Evolutionary conservation across 2,113 vertebrate genomes (phyloP), one percentile per base, ranked within the genome.

Genomic region (Oriolus oriolus): DNA sequence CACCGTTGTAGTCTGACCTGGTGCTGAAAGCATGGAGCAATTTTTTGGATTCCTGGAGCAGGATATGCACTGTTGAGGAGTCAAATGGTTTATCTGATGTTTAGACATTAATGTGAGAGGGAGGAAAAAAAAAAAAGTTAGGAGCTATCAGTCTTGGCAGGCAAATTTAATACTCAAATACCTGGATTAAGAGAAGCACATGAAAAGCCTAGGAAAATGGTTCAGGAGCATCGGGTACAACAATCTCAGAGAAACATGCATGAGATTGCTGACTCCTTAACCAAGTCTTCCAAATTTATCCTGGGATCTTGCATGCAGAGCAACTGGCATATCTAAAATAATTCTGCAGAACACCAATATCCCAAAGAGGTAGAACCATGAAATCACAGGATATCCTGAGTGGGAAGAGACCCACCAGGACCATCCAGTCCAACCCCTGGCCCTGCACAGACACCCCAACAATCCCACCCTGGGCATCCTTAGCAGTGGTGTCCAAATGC

Each of bases 1-100:
- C 59, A 39, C 98, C 98, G 1, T 97, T 95, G 84, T 98, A 98
- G 81, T 97, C 96, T 30, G 98, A 98, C 77, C 98, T 97, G 56
- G 95, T 97, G 82, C 94, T 97, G 96, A 99, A 99, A 30, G 95
- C 98, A 75, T 97, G 94, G 59, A 99, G 94, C 26, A 99, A 63
- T 30, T 90, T 97, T 95, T 97, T 98, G 10, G 98, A 98, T 89
- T 98, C 97, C 91, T 93, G 95, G 35, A 99, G 96, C 47, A 98
- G 84, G 37, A 90, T 20, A 54, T 31, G 20, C 11, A 94, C 52
- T 65, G 97, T 79, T 84, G 80, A 74, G 16, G 71, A 68, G 68
- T 98, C 97, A 54, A 96, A 45, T 17, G 66, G 76, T 74, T 96
- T 90, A 95, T 96, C 98, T 99, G 95, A 41, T 31, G 68, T 83